These are phyloP conservation scores for Sminthopsis crassicaudata DNA, from an alignment of 2,113 vertebrate genomes.

Conservation along the genomic window DNA sequence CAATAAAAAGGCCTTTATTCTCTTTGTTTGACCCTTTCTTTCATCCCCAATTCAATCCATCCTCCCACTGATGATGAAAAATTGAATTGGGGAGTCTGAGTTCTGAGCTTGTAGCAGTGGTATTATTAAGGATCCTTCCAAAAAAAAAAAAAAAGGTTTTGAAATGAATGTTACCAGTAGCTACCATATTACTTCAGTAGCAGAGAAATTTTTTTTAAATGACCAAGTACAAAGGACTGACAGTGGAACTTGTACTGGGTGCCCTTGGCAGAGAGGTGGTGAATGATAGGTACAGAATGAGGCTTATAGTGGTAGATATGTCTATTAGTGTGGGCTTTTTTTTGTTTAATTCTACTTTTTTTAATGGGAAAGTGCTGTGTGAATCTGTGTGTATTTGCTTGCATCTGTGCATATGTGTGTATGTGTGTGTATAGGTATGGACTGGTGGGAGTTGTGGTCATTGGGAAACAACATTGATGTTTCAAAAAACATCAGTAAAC, in stretches of 20 bases:
- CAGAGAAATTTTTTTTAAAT: not conserved
- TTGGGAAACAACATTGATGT: not conserved
- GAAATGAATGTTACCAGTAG: not conserved
- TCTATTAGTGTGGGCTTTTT: not conserved
- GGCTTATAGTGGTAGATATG: not conserved
- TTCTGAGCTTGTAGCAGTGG: not conserved
- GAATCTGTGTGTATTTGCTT: not conserved
- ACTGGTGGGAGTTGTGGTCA: not conserved
- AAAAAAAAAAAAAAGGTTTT: conserved; percentile 25
- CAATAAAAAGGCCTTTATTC: not conserved
- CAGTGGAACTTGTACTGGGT: not conserved
- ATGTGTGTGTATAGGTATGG: not conserved
- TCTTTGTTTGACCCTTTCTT: not conserved
- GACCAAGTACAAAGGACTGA: not conserved
- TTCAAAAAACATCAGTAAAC: not conserved
- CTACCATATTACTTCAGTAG: conserved; percentile 25
- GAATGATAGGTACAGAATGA: not conserved
- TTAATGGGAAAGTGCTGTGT: not conserved
- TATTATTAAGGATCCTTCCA: not conserved
- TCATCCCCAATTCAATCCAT: not conserved
- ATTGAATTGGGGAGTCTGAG: not conserved
- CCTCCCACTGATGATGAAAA: not conserved
- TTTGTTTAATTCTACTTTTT: not conserved
- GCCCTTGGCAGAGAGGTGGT: not conserved
- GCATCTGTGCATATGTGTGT: not conserved